Conservation (phyloP, 2,113 vertebrate genomes). For the Notarius quadriscutis region DNA sequence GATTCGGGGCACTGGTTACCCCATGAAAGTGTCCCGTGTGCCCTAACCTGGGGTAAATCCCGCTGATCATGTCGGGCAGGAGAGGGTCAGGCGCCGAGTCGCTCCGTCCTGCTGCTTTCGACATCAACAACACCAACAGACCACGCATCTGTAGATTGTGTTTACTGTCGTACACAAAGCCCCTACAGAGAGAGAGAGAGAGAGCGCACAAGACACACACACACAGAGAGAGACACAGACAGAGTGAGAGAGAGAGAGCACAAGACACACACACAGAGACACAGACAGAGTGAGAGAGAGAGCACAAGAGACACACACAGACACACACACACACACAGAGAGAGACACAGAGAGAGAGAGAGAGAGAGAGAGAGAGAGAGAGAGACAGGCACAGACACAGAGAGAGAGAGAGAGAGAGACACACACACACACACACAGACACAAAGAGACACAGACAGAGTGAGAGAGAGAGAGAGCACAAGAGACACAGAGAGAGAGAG, state of each 20-base stretch:
- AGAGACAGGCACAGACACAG: too few species aligned
- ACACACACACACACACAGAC: neutral
- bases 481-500: too few species aligned
- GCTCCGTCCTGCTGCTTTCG: constrained; percentile 91
- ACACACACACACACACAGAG: too few species aligned
- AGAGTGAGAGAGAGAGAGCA: neutral
- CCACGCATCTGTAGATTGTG: constrained; percentile 92
- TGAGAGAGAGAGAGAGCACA: neutral
- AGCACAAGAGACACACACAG: too few species aligned
- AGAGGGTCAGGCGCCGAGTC: constrained; percentile 62
- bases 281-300: too few species aligned
- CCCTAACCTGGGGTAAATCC: constrained; percentile 91
- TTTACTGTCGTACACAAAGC: constrained; percentile 85
- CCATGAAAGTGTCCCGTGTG: neutral
- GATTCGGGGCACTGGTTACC: neutral
- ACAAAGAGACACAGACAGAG: neutral
- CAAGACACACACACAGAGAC: too few species aligned
- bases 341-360: too few species aligned
- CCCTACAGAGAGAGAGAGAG: constrained; percentile 67
- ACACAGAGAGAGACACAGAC: too few species aligned
- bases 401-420: neutral
- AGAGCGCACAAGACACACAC: neutral
- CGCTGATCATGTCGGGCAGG: constrained; percentile 87
- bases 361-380: neutral
- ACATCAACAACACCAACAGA: constrained; percentile 88